These are phyloP conservation scores for Choloepus hoffmanni DNA, from an alignment of 2,113 vertebrate species.

Conservation along the genomic window DNA sequence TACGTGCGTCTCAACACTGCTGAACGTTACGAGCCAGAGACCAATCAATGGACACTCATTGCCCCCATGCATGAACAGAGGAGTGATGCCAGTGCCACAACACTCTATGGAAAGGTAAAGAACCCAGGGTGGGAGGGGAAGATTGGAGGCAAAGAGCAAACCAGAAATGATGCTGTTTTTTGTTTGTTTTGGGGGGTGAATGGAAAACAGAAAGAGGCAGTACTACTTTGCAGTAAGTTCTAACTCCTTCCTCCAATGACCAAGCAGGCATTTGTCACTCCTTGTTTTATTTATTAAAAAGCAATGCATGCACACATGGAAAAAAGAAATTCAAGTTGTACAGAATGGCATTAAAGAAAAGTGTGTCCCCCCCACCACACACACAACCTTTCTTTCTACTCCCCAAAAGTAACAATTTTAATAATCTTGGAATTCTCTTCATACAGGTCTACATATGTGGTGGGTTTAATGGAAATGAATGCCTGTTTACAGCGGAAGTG, in stretches of 20 bases:
- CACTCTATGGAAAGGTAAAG: constrained; percentile 88
- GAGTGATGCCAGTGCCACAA: constrained; percentile 89
- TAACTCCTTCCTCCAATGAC: neutral
- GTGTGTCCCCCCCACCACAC: neutral
- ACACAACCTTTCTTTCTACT: neutral
- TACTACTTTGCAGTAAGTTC: neutral
- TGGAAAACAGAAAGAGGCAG: neutral
- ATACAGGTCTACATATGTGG: constrained; percentile 94
- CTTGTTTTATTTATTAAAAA: neutral
- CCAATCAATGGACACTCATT: constrained; percentile 91
- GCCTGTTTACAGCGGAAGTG: constrained; percentile 89
- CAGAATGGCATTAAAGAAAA: neutral
- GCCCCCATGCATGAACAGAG: constrained; percentile 89
- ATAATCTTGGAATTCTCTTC: constrained; percentile 18
- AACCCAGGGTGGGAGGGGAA: fast-evolving
- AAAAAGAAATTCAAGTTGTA: neutral
- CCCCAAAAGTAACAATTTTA: neutral
- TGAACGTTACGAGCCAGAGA: constrained; percentile 88
- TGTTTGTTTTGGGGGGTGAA: neutral
- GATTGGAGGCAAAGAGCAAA: fast-evolving
- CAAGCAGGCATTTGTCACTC: neutral
- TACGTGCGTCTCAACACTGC: constrained; percentile 88
- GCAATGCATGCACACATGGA: neutral
- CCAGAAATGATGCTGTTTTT: neutral
- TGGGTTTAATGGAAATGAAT: constrained; percentile 90